Evolutionary conservation across 2,888 invertebrate species (phyloP).

Genomic region (Himalopsyche japonica): DNA sequence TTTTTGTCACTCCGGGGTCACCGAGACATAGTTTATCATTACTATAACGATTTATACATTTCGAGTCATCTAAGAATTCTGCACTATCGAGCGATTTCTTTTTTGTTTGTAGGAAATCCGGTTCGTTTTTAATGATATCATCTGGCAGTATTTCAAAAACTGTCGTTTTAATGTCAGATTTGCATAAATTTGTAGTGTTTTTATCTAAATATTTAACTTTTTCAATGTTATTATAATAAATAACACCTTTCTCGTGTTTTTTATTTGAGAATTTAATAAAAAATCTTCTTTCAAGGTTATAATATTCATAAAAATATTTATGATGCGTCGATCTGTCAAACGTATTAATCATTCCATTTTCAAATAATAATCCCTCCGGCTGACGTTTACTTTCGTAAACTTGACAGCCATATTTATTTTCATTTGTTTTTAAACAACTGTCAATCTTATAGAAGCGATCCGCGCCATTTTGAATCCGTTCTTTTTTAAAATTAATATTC

Average conservation of each 20-base stretch:
- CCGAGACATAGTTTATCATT: not conserved
- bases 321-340: no score
- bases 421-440: not conserved
- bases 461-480: no score
- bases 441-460: not conserved
- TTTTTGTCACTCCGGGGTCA: not conserved
- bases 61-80: not conserved
- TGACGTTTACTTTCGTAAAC: not conserved
- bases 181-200: not conserved
- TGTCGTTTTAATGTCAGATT: not conserved
- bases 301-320: no score
- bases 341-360: not conserved
- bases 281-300: no score
- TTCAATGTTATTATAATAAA: no score
- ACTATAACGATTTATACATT: not conserved
- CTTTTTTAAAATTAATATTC: no score
- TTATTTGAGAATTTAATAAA: no score
- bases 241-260: no score
- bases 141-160: not conserved
- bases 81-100: not conserved
- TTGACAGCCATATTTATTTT: not conserved
- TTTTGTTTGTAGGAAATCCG: not conserved
- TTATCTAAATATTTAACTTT: no score
- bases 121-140: not conserved
- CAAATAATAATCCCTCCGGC: not conserved